Evolutionary conservation across 2,797 vertebrate species (phyloP).

Genomic region (Craterocephalus amniculus): DNA sequence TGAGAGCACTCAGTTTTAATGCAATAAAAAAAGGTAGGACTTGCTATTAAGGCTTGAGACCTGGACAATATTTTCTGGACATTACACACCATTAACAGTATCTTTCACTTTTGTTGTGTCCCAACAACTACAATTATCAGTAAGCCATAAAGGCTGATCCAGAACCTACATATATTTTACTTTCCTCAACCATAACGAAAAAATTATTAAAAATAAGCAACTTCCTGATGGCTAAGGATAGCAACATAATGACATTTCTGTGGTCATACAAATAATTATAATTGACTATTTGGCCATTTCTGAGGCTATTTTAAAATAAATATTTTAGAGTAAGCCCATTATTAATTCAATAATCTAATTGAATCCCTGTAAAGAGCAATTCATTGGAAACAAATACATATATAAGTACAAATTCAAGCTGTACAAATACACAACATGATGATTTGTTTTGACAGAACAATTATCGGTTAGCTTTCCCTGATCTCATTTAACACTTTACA

Average conservation of each 20-base stretch:
- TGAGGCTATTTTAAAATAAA: background rate
- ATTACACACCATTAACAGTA: conserved; percentile 64
- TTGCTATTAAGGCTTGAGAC: conserved; percentile 64
- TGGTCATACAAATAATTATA: background rate
- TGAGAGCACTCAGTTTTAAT: conserved; percentile 58
- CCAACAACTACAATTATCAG: conserved; percentile 1
- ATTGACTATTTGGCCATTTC: background rate
- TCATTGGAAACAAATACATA: background rate
- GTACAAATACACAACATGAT: too few species aligned
- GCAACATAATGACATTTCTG: background rate
- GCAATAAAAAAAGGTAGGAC: conserved; percentile 69
- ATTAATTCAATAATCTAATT: background rate
- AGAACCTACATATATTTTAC: background rate
- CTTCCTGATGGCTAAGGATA: background rate
- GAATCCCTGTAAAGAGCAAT: background rate
- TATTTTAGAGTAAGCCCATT: background rate
- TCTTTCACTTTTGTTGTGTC: conserved; percentile 29
- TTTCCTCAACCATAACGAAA: background rate
- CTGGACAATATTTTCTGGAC: conserved; percentile 60
- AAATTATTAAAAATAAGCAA: background rate
- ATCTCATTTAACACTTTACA: background rate
- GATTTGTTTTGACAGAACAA: too few species aligned
- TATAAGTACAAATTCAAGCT: too few species aligned
- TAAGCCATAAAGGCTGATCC: background rate
- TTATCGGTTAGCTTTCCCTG: too few species aligned